Evolutionary conservation across 2,113 vertebrate genomes (phyloP), one percentile per base, ranked within the genome.

Genomic region (Cynopterus brachyotis): DNA sequence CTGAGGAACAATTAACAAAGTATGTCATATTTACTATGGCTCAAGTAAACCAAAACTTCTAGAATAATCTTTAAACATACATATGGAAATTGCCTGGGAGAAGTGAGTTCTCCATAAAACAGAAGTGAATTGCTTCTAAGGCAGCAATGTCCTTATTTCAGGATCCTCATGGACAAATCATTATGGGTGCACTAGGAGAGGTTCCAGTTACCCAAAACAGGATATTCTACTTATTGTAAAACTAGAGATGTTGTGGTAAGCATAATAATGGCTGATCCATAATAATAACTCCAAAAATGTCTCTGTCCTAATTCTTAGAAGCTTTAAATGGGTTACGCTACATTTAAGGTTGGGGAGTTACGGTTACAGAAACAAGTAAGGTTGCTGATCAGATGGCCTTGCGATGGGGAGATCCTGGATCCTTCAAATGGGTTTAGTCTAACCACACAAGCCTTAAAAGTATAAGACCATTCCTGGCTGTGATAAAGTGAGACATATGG

Each of bases 21-120:
- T 64, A 82, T 62, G 24, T 76, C 30, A 66, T 42, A 83, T 40
- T 72, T 82, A 47, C 6, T 67, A 17, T 47, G 22, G 40, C 7
- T 93, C 64, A 69, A 75, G 22, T 57, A 86, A 24, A 89, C 32
- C 40, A 50, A 95, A 86, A 84, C 13, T 53, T 89, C 22, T 30
- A 91, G n/a, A 80, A 79, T 32, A 16, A 30, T n/a, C 45, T 91
- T 96, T 20, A 66, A 95, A 89, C 78, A 19, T 6, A 78, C 1
- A 4, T 53, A 24, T 55, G 13, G 12, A 82, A 85, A 85, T 80
- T 87, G 75, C 3, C 45, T 91, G 35, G 83, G 12, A 96, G 42
- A 96, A 89, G 6, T 35, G 62, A 91, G 7, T 47, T 66, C 50
- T 89, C 50, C 70, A 88, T 55, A 92, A 96, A 95, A 70, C 35